Evolutionary conservation across 1,140 invertebrate species (phyloP).

Genomic region (Limonius californicus): DNA sequence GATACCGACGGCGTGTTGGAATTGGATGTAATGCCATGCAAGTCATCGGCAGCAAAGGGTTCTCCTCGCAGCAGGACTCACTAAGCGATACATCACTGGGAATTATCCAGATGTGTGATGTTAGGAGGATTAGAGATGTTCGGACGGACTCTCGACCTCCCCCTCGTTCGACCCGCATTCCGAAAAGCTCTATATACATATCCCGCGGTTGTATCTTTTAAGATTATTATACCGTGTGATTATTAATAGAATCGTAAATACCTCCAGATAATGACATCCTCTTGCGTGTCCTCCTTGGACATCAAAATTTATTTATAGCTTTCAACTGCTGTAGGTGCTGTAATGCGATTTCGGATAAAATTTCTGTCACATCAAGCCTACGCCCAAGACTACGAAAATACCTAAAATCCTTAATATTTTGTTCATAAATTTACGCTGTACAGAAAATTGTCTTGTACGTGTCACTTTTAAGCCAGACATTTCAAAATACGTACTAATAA

Average conservation of each 20-base stretch:
- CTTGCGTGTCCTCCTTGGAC: too few relatives aligned
- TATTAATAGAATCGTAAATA: background rate
- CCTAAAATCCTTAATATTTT: too few relatives aligned
- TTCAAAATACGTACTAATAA: too few relatives aligned
- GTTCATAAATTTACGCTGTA: too few relatives aligned
- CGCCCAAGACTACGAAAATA: too few relatives aligned
- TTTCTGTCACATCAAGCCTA: too few relatives aligned
- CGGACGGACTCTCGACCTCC: constrained; percentile 4
- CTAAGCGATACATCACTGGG: constrained; percentile 19
- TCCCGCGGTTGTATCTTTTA: background rate
- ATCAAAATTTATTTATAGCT: too few relatives aligned
- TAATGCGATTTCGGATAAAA: too few relatives aligned
- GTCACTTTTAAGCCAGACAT: too few relatives aligned
- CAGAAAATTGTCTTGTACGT: too few relatives aligned
- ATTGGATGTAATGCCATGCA: background rate
- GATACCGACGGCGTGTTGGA: background rate
- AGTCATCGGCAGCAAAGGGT: constrained; percentile 10
- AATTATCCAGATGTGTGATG: constrained; percentile 23
- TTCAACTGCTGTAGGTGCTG: too few relatives aligned
- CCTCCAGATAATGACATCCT: background rate
- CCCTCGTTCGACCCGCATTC: constrained; percentile 1
- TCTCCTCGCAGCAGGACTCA: background rate
- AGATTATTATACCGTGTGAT: background rate
- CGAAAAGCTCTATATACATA: background rate
- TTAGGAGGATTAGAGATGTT: constrained; percentile 20